phyloP scores from a whole-genome alignment of 2,888 invertebrate genomes.

The Chloromyia formosa region DNA sequence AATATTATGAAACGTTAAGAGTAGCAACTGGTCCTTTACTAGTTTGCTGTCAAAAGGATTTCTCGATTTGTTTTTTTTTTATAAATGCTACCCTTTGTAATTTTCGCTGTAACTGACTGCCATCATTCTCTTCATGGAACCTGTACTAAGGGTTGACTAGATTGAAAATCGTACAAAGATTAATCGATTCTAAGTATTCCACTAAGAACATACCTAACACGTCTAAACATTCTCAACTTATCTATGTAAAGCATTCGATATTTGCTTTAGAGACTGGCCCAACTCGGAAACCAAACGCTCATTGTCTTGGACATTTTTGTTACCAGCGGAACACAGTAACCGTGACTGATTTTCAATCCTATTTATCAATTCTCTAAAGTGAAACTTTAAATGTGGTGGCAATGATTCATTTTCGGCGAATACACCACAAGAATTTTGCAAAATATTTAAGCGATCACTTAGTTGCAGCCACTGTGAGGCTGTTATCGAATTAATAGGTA shows the following conservation, averaged over 20 bases:
- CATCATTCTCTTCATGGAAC: background rate
- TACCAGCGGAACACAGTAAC: slow-evolving; percentile 74
- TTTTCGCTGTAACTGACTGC: background rate
- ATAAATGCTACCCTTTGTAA: background rate
- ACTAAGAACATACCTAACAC: background rate
- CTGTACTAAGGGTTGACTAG: background rate
- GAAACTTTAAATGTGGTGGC: slow-evolving; percentile 88
- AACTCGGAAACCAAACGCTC: slow-evolving; percentile 76
- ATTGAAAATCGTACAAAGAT: slow-evolving; percentile 19
- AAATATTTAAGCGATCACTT: slow-evolving; percentile 81
- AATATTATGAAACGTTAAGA: background rate
- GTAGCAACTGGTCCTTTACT: background rate
- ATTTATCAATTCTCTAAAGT: slow-evolving; percentile 79
- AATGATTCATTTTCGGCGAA: slow-evolving; percentile 81
- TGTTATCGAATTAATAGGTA: slow-evolving; percentile 64
- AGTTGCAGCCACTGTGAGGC: slow-evolving; percentile 81
- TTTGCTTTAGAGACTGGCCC: slow-evolving; percentile 63
- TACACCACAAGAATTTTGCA: slow-evolving; percentile 83
- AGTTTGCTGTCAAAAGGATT: background rate
- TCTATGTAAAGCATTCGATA: slow-evolving; percentile 64
- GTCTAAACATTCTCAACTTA: slow-evolving; percentile 54
- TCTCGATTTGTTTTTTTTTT: too few relatives aligned
- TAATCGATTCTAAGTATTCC: background rate
- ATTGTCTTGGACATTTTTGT: slow-evolving; percentile 75
- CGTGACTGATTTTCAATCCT: slow-evolving; percentile 76